phyloP scores from a whole-genome alignment of 2,797 vertebrate genomes.

The Champsocephalus gunnari region DNA sequence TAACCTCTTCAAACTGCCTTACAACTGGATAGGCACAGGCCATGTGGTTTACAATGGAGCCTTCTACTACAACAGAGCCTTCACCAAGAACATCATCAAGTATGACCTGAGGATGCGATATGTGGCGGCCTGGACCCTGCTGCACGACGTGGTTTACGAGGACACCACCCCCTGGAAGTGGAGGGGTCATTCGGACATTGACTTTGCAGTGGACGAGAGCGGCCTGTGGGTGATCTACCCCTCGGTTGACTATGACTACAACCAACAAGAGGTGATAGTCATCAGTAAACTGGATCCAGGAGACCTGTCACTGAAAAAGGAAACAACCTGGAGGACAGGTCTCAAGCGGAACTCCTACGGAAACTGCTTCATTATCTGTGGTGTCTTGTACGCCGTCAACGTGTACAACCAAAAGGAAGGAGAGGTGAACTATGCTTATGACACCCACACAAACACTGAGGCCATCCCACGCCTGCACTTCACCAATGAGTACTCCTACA shows the following conservation, averaged over 20 bases:
- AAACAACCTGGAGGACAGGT: slow-evolving; percentile 94
- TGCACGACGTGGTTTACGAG: slow-evolving; percentile 94
- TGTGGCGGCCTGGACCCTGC: slow-evolving; percentile 93
- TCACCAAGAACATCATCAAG: slow-evolving; percentile 99
- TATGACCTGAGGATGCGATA: slow-evolving; percentile 94
- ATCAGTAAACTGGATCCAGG: slow-evolving; percentile 93
- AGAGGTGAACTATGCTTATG: slow-evolving; percentile 93
- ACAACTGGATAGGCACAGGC: slow-evolving; percentile 98
- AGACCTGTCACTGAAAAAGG: slow-evolving; percentile 92
- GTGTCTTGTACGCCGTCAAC: slow-evolving; percentile 94
- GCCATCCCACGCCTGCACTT: slow-evolving; percentile 91
- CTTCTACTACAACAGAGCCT: slow-evolving; percentile 98
- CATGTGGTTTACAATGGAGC: slow-evolving; percentile 96
- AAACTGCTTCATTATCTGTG: slow-evolving; percentile 98
- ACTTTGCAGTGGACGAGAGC: slow-evolving; percentile 96
- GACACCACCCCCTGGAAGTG: slow-evolving; percentile 98
- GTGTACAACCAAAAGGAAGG: slow-evolving; percentile 92
- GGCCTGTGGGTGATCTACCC: slow-evolving; percentile 99
- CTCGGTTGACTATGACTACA: slow-evolving; percentile 88
- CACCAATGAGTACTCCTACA: slow-evolving; percentile 91
- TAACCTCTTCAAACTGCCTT: slow-evolving; percentile 97
- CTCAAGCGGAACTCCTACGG: slow-evolving; percentile 93
- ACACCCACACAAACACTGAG: slow-evolving; percentile 95
- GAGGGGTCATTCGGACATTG: slow-evolving; percentile 97
- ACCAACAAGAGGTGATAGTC: slow-evolving; percentile 92